Conservation (phyloP, 2,797 vertebrate genomes). For the Pseudomugil gertrudae region DNA sequence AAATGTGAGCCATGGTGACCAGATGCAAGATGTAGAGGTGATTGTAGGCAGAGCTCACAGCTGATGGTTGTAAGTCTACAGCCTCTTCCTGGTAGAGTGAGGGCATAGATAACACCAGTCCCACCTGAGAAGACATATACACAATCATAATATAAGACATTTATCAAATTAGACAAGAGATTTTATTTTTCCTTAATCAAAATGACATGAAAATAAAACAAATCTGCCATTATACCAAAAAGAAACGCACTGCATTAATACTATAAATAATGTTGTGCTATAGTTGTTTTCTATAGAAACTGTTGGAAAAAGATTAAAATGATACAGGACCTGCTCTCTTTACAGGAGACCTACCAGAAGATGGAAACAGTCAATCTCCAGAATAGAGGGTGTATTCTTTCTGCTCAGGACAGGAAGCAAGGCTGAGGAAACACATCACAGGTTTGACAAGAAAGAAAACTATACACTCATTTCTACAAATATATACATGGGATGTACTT, state of each 20-base stretch:
- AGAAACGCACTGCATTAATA: neutral
- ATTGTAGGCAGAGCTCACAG: constrained; percentile 92
- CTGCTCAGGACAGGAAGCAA: constrained; percentile 86
- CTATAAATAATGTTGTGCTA: neutral
- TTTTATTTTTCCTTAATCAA: neutral
- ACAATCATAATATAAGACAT: neutral
- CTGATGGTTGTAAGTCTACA: constrained; percentile 91
- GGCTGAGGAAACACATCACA: constrained; percentile 74
- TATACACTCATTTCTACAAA: too few relatives aligned
- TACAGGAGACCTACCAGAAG: constrained; percentile 85
- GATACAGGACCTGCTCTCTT: neutral
- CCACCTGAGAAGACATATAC: constrained; percentile 81
- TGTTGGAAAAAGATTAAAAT: neutral
- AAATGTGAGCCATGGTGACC: constrained; percentile 92
- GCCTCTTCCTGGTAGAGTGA: constrained; percentile 94
- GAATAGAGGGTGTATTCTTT: constrained; percentile 87
- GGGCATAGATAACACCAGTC: constrained; percentile 90
- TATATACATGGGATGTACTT: too few relatives aligned
- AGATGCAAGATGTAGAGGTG: constrained; percentile 93
- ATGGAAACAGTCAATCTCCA: constrained; percentile 95
- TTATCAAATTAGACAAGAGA: neutral
- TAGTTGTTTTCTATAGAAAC: neutral
- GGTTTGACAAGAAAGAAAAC: too few relatives aligned
- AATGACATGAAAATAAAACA: neutral
- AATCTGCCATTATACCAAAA: neutral